Evolutionary conservation across 2,797 vertebrate genomes (phyloP).

Genomic region (Megalops cyprinoides): DNA sequence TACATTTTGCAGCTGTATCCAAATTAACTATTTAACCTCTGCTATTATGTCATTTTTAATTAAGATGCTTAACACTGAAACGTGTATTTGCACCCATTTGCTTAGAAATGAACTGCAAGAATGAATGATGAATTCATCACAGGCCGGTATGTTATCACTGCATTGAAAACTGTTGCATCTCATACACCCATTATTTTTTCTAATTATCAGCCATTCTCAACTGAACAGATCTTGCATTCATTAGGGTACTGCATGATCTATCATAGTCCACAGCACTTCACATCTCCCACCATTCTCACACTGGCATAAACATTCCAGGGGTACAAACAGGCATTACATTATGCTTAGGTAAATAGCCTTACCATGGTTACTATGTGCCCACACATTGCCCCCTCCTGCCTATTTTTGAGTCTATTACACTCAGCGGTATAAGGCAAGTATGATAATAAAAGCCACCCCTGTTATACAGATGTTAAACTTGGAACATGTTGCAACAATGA

Average conservation of each 20-base stretch:
- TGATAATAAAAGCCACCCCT: neutral
- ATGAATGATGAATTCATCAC: neutral
- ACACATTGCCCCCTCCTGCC: slow-evolving; percentile 13
- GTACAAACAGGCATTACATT: slow-evolving; percentile 13
- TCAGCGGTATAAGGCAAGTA: too few relatives aligned
- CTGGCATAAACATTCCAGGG: neutral
- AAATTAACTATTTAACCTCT: slow-evolving; percentile 3
- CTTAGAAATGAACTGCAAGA: neutral
- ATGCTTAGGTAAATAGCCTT: slow-evolving; percentile 13
- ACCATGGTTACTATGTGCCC: neutral
- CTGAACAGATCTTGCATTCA: neutral
- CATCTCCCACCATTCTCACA: neutral
- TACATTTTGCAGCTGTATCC: neutral
- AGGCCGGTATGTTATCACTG: too few relatives aligned
- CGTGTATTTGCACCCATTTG: neutral
- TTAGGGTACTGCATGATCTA: neutral
- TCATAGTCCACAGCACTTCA: neutral
- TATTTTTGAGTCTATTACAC: slow-evolving; percentile 14
- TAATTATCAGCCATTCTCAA: neutral
- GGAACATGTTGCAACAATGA: neutral
- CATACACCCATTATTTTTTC: neutral
- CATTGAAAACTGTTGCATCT: neutral
- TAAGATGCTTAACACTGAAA: slow-evolving; percentile 11
- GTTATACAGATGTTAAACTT: neutral
- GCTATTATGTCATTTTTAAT: neutral